These are phyloP conservation scores for Peromyscus leucopus DNA, from an alignment of 2,113 vertebrate genomes.

Conservation along the genomic window DNA sequence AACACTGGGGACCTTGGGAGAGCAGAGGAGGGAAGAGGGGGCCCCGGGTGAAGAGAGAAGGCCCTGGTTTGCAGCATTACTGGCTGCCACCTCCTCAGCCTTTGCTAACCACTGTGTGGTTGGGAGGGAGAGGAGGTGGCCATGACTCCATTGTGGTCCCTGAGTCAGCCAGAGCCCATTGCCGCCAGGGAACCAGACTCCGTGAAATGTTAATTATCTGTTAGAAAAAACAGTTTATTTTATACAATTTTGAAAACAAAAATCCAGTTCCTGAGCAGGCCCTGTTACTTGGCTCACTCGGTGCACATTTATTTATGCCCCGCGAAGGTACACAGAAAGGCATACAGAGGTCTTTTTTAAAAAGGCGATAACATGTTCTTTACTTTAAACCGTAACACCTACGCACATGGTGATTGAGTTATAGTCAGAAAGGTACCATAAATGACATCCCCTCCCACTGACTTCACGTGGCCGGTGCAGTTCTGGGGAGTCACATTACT, in stretches of 20 bases:
- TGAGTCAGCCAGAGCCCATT: constrained; percentile 49
- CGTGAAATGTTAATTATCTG: constrained; percentile 73
- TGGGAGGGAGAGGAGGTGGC: background rate
- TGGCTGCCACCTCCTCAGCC: background rate
- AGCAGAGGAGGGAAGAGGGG: background rate
- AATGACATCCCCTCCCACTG: constrained; percentile 74
- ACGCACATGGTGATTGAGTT: constrained; percentile 60
- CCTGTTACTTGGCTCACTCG: constrained; percentile 39
- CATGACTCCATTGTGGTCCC: constrained; percentile 5
- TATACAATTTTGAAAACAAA: constrained; percentile 63
- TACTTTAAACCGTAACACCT: constrained; percentile 69
- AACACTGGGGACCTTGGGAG: background rate
- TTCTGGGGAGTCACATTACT: constrained; percentile 76
- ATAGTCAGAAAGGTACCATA: constrained; percentile 67
- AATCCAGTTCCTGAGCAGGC: constrained; percentile 39
- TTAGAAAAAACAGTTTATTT: constrained; percentile 71
- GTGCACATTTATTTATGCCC: background rate
- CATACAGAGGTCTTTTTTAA: constrained; percentile 60
- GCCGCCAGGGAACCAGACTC: constrained; percentile 53
- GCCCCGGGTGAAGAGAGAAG: background rate
- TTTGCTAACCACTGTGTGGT: background rate
- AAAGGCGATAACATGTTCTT: constrained; percentile 62
- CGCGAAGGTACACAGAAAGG: constrained; percentile 5
- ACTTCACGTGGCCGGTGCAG: constrained; percentile 71
- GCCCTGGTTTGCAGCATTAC: background rate